phyloP scores from a whole-genome alignment of 2,113 vertebrate genomes.

The Phocoena sinus region DNA sequence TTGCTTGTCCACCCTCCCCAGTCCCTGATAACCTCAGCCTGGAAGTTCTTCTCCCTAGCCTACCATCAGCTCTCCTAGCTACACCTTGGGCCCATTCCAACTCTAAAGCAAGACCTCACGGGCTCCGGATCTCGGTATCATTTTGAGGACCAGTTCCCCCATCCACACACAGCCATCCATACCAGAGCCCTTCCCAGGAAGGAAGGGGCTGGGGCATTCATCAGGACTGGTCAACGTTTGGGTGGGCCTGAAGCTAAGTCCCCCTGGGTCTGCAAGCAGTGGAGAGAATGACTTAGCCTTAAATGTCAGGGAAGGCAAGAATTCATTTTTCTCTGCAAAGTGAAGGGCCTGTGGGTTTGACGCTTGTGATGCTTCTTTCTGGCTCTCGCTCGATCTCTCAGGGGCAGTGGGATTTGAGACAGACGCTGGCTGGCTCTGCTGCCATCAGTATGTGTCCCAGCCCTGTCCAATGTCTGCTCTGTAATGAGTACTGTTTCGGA shows the following conservation, averaged over 20 bases:
- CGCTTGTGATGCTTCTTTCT: not conserved
- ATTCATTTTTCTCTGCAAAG: slow-evolving; percentile 36
- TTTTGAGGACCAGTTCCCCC: not conserved
- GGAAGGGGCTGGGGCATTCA: not conserved
- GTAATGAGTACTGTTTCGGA: slow-evolving; percentile 71
- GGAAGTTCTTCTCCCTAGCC: not conserved
- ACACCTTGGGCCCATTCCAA: not conserved
- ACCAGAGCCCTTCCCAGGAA: not conserved
- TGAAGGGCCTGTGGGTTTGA: not conserved
- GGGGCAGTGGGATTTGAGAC: slow-evolving; percentile 60
- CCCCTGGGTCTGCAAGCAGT: not conserved
- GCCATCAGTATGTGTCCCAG: slow-evolving; percentile 70
- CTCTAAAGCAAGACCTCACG: not conserved
- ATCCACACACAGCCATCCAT: rapidly evolving
- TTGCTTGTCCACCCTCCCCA: not conserved
- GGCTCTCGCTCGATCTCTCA: not conserved
- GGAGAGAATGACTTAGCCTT: not conserved
- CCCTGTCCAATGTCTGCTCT: slow-evolving; percentile 61
- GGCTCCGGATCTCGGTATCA: not conserved
- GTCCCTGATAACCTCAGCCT: not conserved
- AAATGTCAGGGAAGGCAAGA: not conserved
- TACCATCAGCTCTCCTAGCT: not conserved
- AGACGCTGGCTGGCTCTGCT: slow-evolving; percentile 65
- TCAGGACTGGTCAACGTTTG: not conserved
- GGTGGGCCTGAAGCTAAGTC: not conserved